Conservation (phyloP, 2,797 vertebrate genomes). For the Naso thynnoides region DNA sequence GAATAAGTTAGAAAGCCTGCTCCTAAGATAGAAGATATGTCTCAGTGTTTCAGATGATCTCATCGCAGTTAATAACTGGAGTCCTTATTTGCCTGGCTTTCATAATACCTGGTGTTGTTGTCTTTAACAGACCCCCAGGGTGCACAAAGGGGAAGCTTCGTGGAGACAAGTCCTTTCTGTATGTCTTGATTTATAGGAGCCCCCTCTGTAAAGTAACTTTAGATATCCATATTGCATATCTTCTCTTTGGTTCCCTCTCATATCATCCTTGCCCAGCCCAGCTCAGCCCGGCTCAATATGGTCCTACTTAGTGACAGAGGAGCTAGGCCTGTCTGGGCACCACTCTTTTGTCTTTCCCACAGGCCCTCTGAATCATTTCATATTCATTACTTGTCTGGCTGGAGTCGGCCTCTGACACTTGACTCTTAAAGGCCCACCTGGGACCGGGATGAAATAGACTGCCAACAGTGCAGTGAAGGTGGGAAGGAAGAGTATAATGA, state of each 20-base stretch:
- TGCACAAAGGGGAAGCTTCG: slow-evolving; percentile 8
- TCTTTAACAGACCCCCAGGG: slow-evolving; percentile 40
- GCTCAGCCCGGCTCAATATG: slow-evolving; percentile 50
- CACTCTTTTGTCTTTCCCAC: slow-evolving; percentile 63
- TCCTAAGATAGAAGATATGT: slow-evolving; percentile 31
- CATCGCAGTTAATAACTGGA: slow-evolving; percentile 44
- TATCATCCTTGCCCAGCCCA: slow-evolving; percentile 29
- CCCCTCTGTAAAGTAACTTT: slow-evolving; percentile 55
- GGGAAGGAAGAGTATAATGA: slow-evolving; percentile 72
- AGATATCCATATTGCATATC: slow-evolving; percentile 62
- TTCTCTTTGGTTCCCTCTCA: slow-evolving; percentile 12
- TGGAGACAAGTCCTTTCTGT: slow-evolving; percentile 30
- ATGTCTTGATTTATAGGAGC: slow-evolving; percentile 64
- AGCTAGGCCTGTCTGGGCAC: slow-evolving; percentile 54
- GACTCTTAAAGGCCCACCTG: slow-evolving; percentile 82
- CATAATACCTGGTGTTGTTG: slow-evolving; percentile 48
- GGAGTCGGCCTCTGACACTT: slow-evolving; percentile 74
- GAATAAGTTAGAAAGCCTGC: slow-evolving; percentile 25
- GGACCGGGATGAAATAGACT: slow-evolving; percentile 77
- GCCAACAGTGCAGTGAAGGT: slow-evolving; percentile 64
- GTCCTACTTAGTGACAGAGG: slow-evolving; percentile 53
- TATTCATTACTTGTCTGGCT: slow-evolving; percentile 78
- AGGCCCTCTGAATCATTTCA: slow-evolving; percentile 76
- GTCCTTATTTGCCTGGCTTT: slow-evolving; percentile 42
- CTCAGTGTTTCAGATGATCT: slow-evolving; percentile 56